These are phyloP conservation scores for Saccostrea glomerata DNA, from an alignment of 1,140 invertebrate species.

Conservation along the genomic window DNA sequence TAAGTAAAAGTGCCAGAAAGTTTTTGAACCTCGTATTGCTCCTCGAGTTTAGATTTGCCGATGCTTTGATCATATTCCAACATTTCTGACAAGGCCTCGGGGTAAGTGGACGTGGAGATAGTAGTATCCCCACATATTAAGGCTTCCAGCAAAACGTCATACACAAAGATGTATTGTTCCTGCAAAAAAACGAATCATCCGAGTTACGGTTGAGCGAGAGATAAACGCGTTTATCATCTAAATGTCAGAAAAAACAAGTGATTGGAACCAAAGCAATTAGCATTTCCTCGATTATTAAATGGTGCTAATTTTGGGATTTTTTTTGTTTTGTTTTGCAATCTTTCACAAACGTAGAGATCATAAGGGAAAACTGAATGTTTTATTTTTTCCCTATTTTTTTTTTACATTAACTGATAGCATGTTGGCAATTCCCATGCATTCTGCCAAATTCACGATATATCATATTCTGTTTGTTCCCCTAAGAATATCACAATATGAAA, in stretches of 20 bases:
- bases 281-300: slow-evolving; percentile 29
- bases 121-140: slow-evolving; percentile 94
- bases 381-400: background rate
- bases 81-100: slow-evolving; percentile 66
- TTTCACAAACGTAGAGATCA: background rate
- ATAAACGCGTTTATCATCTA: slow-evolving; percentile 32
- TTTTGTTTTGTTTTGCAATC: background rate
- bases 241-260: slow-evolving; percentile 6
- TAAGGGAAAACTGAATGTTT: background rate
- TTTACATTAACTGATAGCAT: too few species aligned
- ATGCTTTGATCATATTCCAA: slow-evolving; percentile 70
- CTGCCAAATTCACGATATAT: background rate
- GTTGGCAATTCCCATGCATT: background rate
- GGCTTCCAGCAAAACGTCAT: slow-evolving; percentile 95
- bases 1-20: background rate
- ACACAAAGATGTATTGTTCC: slow-evolving; percentile 99
- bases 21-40: slow-evolving; percentile 71
- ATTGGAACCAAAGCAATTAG: slow-evolving; percentile 19
- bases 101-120: slow-evolving; percentile 65
- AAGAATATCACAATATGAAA: background rate
- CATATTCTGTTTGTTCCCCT: background rate
- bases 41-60: slow-evolving; percentile 70
- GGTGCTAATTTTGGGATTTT: background rate
- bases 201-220: slow-evolving; percentile 9
- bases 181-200: slow-evolving; percentile 47